phyloP scores from a whole-genome alignment of 92 coral and sea anemone species.

The Siderastrea radians region DNA sequence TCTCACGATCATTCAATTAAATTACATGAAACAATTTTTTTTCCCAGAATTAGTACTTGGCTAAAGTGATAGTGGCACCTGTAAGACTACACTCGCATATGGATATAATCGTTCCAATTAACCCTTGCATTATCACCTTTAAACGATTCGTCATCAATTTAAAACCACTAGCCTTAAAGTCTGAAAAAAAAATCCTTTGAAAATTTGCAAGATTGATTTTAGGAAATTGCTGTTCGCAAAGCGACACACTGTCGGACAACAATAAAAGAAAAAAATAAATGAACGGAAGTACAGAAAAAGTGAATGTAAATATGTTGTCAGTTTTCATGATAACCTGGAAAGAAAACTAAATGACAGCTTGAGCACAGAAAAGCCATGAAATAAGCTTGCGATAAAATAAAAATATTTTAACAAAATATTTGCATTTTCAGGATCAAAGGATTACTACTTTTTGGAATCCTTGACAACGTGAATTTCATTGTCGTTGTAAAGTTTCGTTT shows the following conservation, averaged over 20 bases:
- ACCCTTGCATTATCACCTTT: not conserved
- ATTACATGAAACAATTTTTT: not conserved
- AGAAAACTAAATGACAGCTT: not conserved
- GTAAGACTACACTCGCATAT: too few relatives aligned
- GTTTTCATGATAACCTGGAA: not conserved
- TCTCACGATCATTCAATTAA: too few relatives aligned
- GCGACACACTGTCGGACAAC: not conserved
- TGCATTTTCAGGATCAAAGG: not conserved
- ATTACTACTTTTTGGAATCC: not conserved
- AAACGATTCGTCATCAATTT: not conserved
- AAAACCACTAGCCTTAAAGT: not conserved
- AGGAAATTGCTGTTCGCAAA: not conserved
- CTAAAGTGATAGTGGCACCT: too few relatives aligned
- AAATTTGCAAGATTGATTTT: not conserved
- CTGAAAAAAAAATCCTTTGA: not conserved
- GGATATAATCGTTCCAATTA: not conserved
- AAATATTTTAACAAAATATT: not conserved
- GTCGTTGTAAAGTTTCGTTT: not conserved
- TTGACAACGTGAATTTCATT: not conserved
- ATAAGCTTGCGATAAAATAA: not conserved
- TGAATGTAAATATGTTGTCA: not conserved
- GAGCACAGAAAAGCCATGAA: not conserved
- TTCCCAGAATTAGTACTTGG: not conserved
- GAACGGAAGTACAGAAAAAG: slow-evolving; percentile 3
- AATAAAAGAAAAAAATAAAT: not conserved